phyloP scores from a whole-genome alignment of 2,888 invertebrate genomes.

The Brachyptera putata region DNA sequence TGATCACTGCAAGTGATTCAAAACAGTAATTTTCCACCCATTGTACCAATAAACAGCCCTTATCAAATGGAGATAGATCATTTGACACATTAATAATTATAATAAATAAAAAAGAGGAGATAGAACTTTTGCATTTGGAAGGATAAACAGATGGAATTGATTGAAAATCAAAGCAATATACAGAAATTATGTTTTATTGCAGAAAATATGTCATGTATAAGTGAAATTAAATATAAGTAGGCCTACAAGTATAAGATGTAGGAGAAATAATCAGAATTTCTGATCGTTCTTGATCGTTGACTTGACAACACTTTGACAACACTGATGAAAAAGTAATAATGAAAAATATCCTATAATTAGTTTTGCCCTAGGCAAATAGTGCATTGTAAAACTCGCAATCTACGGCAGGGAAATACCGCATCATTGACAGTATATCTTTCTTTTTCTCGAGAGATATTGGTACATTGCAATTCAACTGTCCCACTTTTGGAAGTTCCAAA shows the following conservation, averaged over 20 bases:
- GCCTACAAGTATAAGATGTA: too few species aligned
- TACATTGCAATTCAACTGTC: not conserved
- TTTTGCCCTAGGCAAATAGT: not conserved
- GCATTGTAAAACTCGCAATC: constrained; percentile 1
- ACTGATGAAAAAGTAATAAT: not conserved
- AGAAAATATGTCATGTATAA: too few species aligned
- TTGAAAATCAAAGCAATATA: not conserved
- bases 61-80: not conserved
- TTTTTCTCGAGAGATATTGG: not conserved
- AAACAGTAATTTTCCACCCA: not conserved
- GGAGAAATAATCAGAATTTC: too few species aligned
- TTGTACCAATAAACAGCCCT: not conserved
- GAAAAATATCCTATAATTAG: not conserved
- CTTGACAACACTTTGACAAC: too few species aligned
- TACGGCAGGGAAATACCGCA: not conserved
- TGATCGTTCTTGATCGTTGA: too few species aligned
- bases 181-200: not conserved
- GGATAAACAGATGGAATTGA: not conserved
- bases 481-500: not conserved
- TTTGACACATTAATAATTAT: not conserved
- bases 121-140: not conserved
- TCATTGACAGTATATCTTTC: constrained; percentile 9
- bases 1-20: too few species aligned
- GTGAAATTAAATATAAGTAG: too few species aligned
- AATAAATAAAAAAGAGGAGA: not conserved